Conservation (phyloP, 2,113 vertebrate genomes). For the Desmodus rotundus region DNA sequence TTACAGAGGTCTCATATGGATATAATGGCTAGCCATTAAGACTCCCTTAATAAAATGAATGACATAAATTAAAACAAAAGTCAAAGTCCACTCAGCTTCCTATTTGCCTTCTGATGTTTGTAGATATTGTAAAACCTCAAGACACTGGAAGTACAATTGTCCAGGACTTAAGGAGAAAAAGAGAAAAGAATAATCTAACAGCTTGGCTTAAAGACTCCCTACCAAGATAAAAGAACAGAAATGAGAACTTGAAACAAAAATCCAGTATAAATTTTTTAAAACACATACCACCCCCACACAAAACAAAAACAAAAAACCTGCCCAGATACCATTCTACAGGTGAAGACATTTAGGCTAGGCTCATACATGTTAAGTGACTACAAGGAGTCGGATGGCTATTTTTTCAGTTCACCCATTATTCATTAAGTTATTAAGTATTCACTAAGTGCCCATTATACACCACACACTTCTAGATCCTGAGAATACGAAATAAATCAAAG, state of each 20-base stretch:
- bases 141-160: background rate
- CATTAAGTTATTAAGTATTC: slow-evolving; percentile 25
- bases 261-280: background rate
- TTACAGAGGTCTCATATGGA: background rate
- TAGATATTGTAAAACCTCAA: background rate
- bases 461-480: background rate
- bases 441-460: background rate
- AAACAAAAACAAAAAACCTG: background rate
- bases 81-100: background rate
- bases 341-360: background rate
- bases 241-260: background rate
- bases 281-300: background rate
- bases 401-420: slow-evolving; percentile 35
- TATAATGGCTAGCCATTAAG: background rate
- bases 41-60: background rate
- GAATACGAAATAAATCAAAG: background rate
- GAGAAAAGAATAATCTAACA: background rate
- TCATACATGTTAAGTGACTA: background rate
- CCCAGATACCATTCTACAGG: background rate
- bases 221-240: background rate
- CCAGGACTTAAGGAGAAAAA: background rate
- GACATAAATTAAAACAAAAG: background rate
- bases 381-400: background rate
- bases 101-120: background rate
- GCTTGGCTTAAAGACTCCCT: background rate